Evolutionary conservation across 2,888 invertebrate genomes (phyloP), one percentile per base, ranked within the genome.

Genomic region (Litoditis marina): DNA sequence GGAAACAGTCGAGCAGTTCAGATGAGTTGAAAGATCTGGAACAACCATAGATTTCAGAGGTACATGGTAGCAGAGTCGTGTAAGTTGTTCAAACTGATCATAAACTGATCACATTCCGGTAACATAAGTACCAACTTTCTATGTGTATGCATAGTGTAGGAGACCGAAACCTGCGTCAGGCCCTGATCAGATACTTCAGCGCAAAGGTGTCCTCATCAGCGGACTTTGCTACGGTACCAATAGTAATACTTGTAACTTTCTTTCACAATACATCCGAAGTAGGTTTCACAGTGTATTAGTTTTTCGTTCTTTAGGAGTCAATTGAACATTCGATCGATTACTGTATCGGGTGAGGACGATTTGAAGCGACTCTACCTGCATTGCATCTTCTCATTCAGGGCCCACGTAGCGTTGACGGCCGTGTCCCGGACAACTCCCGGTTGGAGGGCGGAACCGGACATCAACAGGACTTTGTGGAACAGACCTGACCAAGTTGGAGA

Each of bases 401-500:
- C 74, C 78, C 77, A 78, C 1, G 83, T 83, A 25, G 82, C 83
- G 65, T 83, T 83, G 39, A 81, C 69, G 50, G 83, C 78, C 6
- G 81, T 75, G 42, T 80, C 74, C 6, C 83, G 61, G 4, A 83
- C 82, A 11, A 73, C 66, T 6, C 83, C 83, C 2, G 83, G 83
- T 22, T 75, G 78, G 2, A 83, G 64, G 11, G 82, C 82, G 5
- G 81, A 78, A 2, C 82, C 83, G 13, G 79, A 79, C 79, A 83
- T 76, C 19, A 83, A 68, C n/a, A 83, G 60, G 2, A 82, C 73
- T 55, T 79, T 79, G 54, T 79, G 74, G 63, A 81, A 82, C 1
- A 81, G 71, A n/a, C 80, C 80, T 77, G 59, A 30, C 54, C 52
- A 16, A 7, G 8, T 13, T n/a, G n/a, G n/a, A n/a, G n/a, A n/a